phyloP scores from a whole-genome alignment of 2,113 vertebrate species.

The Pipra filicauda region DNA sequence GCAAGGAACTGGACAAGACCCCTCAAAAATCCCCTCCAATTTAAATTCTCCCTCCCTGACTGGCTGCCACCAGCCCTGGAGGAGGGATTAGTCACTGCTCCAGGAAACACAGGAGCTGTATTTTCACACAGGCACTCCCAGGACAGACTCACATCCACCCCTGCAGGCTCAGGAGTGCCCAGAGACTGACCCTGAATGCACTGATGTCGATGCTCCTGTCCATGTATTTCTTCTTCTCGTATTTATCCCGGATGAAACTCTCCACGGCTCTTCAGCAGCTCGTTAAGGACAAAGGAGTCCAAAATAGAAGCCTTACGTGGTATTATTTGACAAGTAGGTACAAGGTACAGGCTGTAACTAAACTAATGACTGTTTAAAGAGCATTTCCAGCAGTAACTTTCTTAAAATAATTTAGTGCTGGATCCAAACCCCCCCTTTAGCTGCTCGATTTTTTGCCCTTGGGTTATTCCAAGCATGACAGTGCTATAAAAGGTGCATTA shows the following conservation, averaged over 20 bases:
- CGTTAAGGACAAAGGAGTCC: constrained; percentile 73
- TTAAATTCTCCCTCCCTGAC: not conserved
- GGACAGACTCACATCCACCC: not conserved
- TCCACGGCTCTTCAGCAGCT: constrained; percentile 84
- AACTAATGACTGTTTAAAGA: not conserved
- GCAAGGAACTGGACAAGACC: not conserved
- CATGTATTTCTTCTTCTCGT: constrained; percentile 97
- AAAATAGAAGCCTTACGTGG: not conserved
- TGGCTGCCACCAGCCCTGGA: not conserved
- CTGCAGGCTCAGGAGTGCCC: too few species aligned
- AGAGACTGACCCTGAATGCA: constrained; percentile 83
- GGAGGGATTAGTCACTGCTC: not conserved
- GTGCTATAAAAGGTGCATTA: not conserved
- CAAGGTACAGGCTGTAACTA: constrained; percentile 6
- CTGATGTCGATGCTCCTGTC: constrained; percentile 93
- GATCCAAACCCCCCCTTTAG: not conserved
- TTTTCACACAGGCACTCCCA: not conserved
- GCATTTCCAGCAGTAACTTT: not conserved
- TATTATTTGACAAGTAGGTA: not conserved
- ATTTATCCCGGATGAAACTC: constrained; percentile 95
- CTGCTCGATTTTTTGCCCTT: not conserved
- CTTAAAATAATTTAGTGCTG: constrained; percentile 25
- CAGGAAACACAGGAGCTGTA: not conserved
- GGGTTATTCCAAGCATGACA: not conserved
- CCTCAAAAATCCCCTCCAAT: not conserved